Evolutionary conservation across 2,113 vertebrate species (phyloP).

Genomic region (Fulmarus glacialis): DNA sequence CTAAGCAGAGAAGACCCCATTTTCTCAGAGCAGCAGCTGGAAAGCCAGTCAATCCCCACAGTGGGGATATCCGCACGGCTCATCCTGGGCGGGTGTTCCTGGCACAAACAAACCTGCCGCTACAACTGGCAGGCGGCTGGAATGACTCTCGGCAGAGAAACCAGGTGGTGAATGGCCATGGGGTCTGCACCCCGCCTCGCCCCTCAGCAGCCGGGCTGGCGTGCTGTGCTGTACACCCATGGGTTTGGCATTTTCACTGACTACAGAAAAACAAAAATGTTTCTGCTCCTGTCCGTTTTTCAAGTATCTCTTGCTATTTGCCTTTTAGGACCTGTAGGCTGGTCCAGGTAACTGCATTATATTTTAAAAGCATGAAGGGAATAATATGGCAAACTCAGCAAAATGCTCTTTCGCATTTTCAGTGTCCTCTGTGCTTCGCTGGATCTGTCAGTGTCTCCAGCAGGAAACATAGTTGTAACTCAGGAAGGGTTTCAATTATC

Average conservation of each 20-base stretch:
- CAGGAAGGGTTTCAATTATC: slow-evolving; percentile 63
- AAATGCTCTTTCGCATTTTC: not conserved
- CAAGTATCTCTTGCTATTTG: not conserved
- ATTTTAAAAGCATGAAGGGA: not conserved
- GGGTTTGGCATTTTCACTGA: not conserved
- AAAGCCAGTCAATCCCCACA: not conserved
- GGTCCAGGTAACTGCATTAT: not conserved
- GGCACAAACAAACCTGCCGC: not conserved
- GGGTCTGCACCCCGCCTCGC: not conserved
- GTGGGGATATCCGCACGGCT: not conserved
- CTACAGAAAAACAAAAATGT: not conserved
- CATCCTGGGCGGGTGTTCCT: not conserved
- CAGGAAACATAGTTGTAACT: slow-evolving; percentile 30
- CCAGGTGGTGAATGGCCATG: not conserved
- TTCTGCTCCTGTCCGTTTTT: not conserved
- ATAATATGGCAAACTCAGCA: not conserved
- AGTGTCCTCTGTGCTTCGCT: not conserved
- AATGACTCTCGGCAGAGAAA: not conserved
- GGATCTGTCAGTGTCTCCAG: not conserved
- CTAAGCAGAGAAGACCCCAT: not conserved
- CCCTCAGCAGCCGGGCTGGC: not conserved
- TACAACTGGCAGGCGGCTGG: not conserved
- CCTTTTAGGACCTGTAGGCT: not conserved
- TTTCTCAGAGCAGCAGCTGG: not conserved
- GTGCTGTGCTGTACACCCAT: not conserved